These are phyloP conservation scores for Xylocopa sonorina DNA, from an alignment of 1,140 invertebrate species.

Conservation along the genomic window DNA sequence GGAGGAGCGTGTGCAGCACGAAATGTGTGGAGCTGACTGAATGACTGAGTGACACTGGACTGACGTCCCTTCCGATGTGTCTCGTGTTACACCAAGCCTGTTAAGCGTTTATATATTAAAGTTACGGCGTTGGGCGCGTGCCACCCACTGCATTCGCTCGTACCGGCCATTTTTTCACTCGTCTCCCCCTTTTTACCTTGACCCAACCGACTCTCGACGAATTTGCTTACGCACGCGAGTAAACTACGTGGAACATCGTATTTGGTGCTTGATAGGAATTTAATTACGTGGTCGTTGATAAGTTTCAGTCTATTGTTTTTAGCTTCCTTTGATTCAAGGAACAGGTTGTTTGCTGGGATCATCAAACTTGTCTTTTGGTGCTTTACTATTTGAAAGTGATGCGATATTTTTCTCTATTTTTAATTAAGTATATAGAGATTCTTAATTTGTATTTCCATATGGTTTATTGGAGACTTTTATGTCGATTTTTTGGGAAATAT, in stretches of 20 bases:
- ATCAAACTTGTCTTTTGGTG: too few relatives aligned
- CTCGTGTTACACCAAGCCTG: constrained; percentile 77
- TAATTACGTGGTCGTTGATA: background rate
- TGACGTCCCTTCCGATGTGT: constrained; percentile 80
- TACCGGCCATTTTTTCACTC: constrained; percentile 48
- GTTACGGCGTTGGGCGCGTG: constrained; percentile 79
- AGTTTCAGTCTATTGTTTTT: too few relatives aligned
- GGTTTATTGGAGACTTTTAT: too few relatives aligned
- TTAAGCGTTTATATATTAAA: constrained; percentile 80
- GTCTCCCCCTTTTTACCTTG: constrained; percentile 33
- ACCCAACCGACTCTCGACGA: too few relatives aligned
- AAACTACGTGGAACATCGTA: background rate
- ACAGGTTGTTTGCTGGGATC: too few relatives aligned
- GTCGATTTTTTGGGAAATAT: too few relatives aligned
- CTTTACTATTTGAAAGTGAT: too few relatives aligned
- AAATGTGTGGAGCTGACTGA: constrained; percentile 65
- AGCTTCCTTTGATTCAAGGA: too few relatives aligned
- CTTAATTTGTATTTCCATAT: too few relatives aligned
- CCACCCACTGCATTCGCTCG: constrained; percentile 74
- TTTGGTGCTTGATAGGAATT: background rate
- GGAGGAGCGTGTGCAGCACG: constrained; percentile 24
- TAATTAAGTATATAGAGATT: too few relatives aligned
- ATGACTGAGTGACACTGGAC: constrained; percentile 79
- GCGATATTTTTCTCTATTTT: too few relatives aligned
- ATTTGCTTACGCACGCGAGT: too few relatives aligned